Evolutionary conservation across 2,113 vertebrate species (phyloP), one percentile per base, ranked within the genome.

Genomic region (Zapus hudsonius): DNA sequence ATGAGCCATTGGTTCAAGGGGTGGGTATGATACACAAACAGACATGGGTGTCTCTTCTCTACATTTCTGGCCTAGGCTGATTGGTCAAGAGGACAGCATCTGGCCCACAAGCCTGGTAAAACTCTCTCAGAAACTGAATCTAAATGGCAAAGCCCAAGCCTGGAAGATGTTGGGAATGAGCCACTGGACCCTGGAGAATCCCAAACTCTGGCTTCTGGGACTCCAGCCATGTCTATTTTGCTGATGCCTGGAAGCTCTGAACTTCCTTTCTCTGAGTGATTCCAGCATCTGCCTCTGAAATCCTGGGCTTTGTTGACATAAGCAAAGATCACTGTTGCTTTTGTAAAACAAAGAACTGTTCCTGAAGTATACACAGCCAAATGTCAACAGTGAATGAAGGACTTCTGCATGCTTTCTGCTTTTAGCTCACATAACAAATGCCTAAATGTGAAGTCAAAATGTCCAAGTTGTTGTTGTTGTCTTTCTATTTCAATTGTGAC

Each of bases 231-330:
- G 36, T 33, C 57, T 3, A 1, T 10, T 73, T 90, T 17, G 7
- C 4, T 12, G 4, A 33, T 52, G 57, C 44, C 40, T 20, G 6
- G 63, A 0, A 73, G 7, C 25, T 44, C 25, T 31, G 22, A 8
- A 11, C 47, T 55, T 44, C 72, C 27, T 93, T 82, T 85, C 22
- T 86, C 84, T 90, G 72, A 67, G 80, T 63, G 63, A 87, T 52
- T 81, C 57, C 36, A 79, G 15, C 8, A 25, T n/a, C 27, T 55
- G 11, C 38, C 22, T 85, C 4, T 74, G 40, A 70, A 78, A 38
- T 42, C 38, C 4, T 42, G 6, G 31, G 36, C 19, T 94, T 61
- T 91, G 36, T 76, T 82, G 83, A 47, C 25, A 75, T 29, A 83
- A 44, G 33, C 16, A 44, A 88, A 33, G n/a, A 55, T 74, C 11